Percentiles rank a stretch among this genome's conserved stretches.
Evolutionary conservation across 2,888 invertebrate genomes (phyloP).

Genomic region (Drosophila birchii): DNA sequence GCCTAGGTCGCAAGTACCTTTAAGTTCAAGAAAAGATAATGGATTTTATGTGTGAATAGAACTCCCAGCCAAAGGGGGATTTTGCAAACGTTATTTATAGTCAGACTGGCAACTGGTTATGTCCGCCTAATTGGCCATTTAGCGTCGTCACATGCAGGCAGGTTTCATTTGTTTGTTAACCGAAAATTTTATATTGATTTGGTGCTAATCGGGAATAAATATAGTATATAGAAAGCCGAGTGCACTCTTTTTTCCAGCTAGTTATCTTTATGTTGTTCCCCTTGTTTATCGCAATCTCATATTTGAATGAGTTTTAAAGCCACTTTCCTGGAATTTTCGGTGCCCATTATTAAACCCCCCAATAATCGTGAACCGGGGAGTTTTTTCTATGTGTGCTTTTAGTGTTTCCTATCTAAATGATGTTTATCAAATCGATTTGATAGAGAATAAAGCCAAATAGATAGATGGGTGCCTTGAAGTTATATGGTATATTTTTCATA

Average conservation of each 20-base stretch:
- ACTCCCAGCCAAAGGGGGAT: slow-evolving; percentile 5
- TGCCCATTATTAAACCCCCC: not conserved
- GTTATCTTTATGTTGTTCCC: slow-evolving; percentile 8
- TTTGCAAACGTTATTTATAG: slow-evolving; percentile 37
- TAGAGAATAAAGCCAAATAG: slow-evolving; percentile 28
- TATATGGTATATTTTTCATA: slow-evolving; percentile 1
- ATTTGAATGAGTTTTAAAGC: slow-evolving; percentile 53
- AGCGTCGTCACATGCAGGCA: slow-evolving; percentile 37
- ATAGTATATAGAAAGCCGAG: not conserved
- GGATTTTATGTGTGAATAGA: slow-evolving; percentile 7
- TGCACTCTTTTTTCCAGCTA: not conserved
- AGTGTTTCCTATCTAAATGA: slow-evolving; percentile 1
- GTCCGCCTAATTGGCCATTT: slow-evolving; percentile 36
- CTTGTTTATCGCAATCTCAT: slow-evolving; percentile 15
- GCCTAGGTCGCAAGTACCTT: slow-evolving; percentile 11
- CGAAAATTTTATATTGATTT: slow-evolving; percentile 12
- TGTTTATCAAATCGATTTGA: slow-evolving; percentile 17
- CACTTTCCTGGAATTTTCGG: slow-evolving; percentile 67
- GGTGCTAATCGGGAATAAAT: not conserved
- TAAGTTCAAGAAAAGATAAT: not conserved
- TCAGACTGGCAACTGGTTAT: slow-evolving; percentile 42
- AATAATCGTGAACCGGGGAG: slow-evolving; percentile 7
- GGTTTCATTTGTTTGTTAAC: slow-evolving; percentile 29
- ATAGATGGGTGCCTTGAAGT: slow-evolving; percentile 13
- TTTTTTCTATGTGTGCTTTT: slow-evolving; percentile 4